Evolutionary conservation across 2,113 vertebrate species (phyloP).

Genomic region (Hydrolagus affinis): DNA sequence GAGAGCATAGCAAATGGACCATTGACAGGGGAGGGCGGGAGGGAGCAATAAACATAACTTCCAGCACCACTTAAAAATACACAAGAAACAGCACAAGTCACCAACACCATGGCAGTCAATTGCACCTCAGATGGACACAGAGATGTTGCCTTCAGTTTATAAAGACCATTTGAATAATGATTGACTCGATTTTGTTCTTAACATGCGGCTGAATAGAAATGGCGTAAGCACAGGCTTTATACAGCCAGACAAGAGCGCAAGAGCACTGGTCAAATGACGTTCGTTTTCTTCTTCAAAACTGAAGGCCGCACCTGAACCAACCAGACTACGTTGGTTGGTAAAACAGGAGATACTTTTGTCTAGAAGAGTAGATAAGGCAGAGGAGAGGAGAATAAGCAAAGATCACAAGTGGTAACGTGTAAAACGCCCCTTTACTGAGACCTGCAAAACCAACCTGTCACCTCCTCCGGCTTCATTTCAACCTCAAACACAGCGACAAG

Average conservation of each 20-base stretch:
- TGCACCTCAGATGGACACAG: background rate
- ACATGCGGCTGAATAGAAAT: background rate
- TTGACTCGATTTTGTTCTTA: background rate
- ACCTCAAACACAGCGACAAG: slow-evolving; percentile 87
- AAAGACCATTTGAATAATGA: background rate
- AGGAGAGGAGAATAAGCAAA: slow-evolving; percentile 45
- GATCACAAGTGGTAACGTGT: slow-evolving; percentile 42
- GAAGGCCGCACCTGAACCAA: background rate
- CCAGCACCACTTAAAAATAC: slow-evolving; percentile 11
- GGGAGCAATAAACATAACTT: slow-evolving; percentile 1
- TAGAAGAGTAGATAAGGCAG: slow-evolving; percentile 40
- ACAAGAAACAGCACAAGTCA: background rate
- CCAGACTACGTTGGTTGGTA: slow-evolving; percentile 38
- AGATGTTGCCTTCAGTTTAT: slow-evolving; percentile 5
- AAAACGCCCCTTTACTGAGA: slow-evolving; percentile 40
- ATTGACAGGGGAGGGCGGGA: background rate
- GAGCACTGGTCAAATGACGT: background rate
- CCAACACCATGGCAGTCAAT: slow-evolving; percentile 37
- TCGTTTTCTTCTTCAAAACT: background rate
- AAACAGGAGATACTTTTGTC: slow-evolving; percentile 95
- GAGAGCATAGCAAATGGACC: background rate
- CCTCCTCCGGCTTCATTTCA: slow-evolving; percentile 86
- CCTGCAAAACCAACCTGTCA: slow-evolving; percentile 93
- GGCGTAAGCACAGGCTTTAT: background rate
- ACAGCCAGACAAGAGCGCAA: background rate